Conservation (phyloP, 2,113 vertebrate genomes). For the Talpa occidentalis region DNA sequence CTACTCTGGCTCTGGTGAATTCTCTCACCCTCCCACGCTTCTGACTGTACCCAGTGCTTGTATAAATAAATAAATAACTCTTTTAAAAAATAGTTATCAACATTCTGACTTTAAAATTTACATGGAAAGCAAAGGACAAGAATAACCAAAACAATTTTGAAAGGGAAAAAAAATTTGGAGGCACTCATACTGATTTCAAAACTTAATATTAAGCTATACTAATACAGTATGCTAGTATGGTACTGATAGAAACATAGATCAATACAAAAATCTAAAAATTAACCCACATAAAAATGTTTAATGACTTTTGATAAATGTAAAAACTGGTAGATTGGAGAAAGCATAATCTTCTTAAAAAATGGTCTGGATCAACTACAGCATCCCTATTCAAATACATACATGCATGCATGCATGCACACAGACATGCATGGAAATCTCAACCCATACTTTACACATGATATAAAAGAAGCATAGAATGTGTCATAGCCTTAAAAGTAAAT, state of each 20-base stretch:
- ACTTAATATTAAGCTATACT: neutral
- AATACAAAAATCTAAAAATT: neutral
- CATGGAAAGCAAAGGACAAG: neutral
- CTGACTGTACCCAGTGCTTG: no score
- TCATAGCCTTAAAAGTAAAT: neutral
- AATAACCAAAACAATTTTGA: neutral
- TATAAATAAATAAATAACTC: no score
- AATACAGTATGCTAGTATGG: neutral
- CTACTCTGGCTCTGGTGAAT: no score
- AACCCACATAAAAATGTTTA: neutral
- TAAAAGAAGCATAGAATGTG: neutral
- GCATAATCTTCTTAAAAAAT: neutral
- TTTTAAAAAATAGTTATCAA: neutral
- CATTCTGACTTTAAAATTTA: neutral
- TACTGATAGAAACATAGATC: neutral
- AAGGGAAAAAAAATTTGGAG: neutral
- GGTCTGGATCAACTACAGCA: neutral
- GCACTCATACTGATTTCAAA: neutral
- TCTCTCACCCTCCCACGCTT: no score
- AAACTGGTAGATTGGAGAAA: neutral
- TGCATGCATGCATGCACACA: neutral
- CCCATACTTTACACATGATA: neutral
- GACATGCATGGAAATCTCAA: neutral
- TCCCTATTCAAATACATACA: neutral
- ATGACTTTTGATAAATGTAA: neutral